These are phyloP conservation scores for Drosophila repleta DNA, from an alignment of 1,140 invertebrate genomes.

Conservation along the genomic window DNA sequence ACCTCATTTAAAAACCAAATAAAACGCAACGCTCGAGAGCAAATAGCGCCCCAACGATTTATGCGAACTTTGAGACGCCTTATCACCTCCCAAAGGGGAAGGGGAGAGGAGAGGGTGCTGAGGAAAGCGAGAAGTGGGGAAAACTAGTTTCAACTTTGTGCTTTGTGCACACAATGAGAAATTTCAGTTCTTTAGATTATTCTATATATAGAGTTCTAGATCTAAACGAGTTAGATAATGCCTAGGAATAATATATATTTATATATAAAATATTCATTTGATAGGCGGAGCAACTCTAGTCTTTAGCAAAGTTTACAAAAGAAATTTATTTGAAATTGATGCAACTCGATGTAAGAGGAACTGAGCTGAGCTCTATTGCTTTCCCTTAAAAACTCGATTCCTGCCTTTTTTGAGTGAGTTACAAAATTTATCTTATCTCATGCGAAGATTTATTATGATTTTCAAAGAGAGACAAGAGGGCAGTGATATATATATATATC, in stretches of 20 bases:
- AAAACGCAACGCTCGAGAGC: conserved; percentile 56
- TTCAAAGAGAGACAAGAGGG: too few relatives aligned
- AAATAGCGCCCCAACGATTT: conserved; percentile 45
- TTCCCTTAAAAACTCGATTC: too few relatives aligned
- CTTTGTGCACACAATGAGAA: background rate
- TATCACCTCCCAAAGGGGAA: conserved; percentile 42
- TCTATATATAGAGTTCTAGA: background rate
- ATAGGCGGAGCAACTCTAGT: too few relatives aligned
- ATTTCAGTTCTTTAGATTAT: background rate
- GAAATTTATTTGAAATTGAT: too few relatives aligned
- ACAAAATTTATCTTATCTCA: too few relatives aligned
- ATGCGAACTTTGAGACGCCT: conserved; percentile 62
- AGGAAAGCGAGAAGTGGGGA: background rate
- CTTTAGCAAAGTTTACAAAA: too few relatives aligned
- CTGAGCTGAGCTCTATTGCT: too few relatives aligned
- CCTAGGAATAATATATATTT: background rate
- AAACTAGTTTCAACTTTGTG: conserved; percentile 18
- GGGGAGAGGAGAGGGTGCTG: background rate
- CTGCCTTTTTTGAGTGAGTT: too few relatives aligned
- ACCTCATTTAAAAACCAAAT: conserved; percentile 81
- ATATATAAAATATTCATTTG: background rate
- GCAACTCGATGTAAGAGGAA: too few relatives aligned
- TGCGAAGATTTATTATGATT: too few relatives aligned
- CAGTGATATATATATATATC: too few relatives aligned
- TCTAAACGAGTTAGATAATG: background rate